Conservation (phyloP, 2,888 invertebrate genomes). For the Nemoura dubitans region DNA sequence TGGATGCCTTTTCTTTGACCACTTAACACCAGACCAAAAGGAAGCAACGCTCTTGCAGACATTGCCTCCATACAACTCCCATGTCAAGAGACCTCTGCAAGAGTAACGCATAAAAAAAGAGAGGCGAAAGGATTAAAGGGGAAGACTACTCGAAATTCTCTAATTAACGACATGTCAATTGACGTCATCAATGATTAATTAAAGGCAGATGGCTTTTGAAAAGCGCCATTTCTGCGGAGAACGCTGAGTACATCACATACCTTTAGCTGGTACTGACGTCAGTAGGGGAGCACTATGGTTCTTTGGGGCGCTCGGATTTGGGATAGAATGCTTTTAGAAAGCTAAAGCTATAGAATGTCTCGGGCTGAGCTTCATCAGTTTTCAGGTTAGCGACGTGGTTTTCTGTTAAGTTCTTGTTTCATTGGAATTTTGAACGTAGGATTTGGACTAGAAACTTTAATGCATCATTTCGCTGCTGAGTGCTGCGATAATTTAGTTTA, state of each 20-base stretch:
- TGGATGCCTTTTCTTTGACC: background rate
- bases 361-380: background rate
- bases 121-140: background rate
- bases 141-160: background rate
- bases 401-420: no score
- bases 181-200: conserved; percentile 7
- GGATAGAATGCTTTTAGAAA: background rate
- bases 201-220: background rate
- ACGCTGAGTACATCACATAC: no score
- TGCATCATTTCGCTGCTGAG: no score
- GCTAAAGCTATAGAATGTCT: background rate
- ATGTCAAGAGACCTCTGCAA: background rate
- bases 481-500: no score
- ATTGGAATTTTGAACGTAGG: no score
- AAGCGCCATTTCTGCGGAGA: background rate
- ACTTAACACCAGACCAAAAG: background rate
- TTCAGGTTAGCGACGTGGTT: background rate
- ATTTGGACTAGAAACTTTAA: no score
- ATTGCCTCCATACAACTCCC: background rate
- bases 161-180: background rate
- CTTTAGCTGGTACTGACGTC: background rate
- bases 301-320: background rate
- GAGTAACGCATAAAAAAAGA: background rate
- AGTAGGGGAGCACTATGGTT: background rate
- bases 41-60: background rate